Base-by-base conservation (phyloP, 2,797 vertebrate species). In the Pseudotriccus pelzelni region DNA sequence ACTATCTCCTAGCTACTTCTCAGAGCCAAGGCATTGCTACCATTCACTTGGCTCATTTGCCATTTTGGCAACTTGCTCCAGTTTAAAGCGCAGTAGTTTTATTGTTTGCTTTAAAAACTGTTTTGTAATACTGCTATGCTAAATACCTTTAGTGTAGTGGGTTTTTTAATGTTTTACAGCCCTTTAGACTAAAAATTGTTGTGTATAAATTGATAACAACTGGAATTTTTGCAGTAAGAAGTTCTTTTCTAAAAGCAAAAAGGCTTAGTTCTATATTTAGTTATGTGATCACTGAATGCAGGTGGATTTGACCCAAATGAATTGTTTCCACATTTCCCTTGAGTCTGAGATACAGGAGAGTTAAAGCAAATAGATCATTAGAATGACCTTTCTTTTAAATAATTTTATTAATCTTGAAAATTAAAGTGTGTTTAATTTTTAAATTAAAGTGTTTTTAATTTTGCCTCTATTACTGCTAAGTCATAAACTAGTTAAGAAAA, bases 311-410 rank as follows among this genome's bases (percentile, higher is more conserved):
- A 62, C 88, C 52, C 46, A 80, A 84, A 76, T 75, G 18, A 60
- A 73, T 89, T 94, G 76, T 95, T 97, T 96, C 93, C 82, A 59
- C 39, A 41, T 92, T 85, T 87, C 22, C 32, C 58, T 80, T 60
- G 36, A 46, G n/a, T 39, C 34, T 83, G 63, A 88, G 37, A 52
- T 41, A 24, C 20, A 60, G 47, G 25, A 64, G 21, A 68, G 19
- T 43, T 6, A 3, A 92, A 73, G 56, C 37, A 84, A 83, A 79
- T 15, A 56, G 75, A 43, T 75, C 4, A 27, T 63, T 63, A 44
- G 23, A 62, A 43, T 34, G 22, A 49, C 24, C 24, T 81, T 85
- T 60, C 20, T 86, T 56, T 87, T 92, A 32, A 85, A 22, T 69
- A 23, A 36, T 49, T 89, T 39, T 67, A 34, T 68, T 84, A 12